phyloP scores from a whole-genome alignment of 2,113 vertebrate species.

The Maylandia zebra region DNA sequence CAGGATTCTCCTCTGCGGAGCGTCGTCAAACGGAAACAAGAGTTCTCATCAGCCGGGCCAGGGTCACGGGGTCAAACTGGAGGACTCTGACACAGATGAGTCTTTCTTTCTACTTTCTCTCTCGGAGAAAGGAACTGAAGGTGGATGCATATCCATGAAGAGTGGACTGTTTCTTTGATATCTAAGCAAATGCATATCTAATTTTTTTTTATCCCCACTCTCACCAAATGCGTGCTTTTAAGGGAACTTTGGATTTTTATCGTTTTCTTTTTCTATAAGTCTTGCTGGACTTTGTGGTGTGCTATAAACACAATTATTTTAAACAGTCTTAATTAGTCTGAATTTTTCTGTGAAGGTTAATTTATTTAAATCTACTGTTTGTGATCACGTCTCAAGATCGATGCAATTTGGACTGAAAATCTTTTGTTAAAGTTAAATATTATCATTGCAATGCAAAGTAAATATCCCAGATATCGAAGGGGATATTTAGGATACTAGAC shows the following conservation, averaged over 20 bases:
- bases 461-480: background rate
- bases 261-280: background rate
- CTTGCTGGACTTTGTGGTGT: background rate
- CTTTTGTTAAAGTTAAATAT: background rate
- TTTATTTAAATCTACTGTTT: background rate
- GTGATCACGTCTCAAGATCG: background rate
- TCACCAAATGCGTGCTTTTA: background rate
- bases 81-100: background rate
- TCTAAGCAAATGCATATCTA: background rate
- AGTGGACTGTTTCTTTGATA: background rate
- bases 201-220: background rate
- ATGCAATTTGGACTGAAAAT: background rate
- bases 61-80: slow-evolving; percentile 12
- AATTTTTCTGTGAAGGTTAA: background rate
- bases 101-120: background rate
- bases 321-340: background rate
- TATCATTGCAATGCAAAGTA: background rate
- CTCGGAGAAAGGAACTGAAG: background rate
- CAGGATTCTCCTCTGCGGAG: background rate
- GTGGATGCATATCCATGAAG: background rate
- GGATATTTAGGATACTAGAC: background rate
- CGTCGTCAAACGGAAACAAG: background rate
- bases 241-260: background rate
- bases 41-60: background rate
- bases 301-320: background rate